These are phyloP conservation scores for Bugulina stolonifera DNA, from an alignment of 2,888 invertebrate species.

Conservation along the genomic window DNA sequence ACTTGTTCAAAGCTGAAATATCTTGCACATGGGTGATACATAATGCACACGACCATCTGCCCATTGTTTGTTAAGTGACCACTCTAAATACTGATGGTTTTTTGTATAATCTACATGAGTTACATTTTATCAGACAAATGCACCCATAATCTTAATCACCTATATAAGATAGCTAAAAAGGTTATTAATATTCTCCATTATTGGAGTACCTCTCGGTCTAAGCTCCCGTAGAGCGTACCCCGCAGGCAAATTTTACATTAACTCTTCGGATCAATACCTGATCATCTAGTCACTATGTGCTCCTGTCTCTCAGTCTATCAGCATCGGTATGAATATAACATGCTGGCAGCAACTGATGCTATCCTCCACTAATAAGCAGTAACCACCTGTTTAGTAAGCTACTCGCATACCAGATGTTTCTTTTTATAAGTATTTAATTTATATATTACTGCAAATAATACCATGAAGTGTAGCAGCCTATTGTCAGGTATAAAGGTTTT, in stretches of 20 bases:
- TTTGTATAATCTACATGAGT: background rate
- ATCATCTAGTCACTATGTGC: background rate
- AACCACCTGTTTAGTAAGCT: conserved; percentile 25
- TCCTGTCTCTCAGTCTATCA: too few relatives aligned
- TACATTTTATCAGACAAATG: conserved; percentile 26
- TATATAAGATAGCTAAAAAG: conserved; percentile 6
- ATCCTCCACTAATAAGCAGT: background rate
- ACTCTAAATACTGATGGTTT: conserved; percentile 8
- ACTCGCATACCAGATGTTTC: background rate
- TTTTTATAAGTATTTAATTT: too few relatives aligned
- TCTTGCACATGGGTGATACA: background rate
- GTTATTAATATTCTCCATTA: conserved; percentile 21
- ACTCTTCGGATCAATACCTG: conserved; percentile 7
- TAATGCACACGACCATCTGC: background rate
- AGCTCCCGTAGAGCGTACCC: conserved; percentile 25
- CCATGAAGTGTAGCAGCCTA: too few relatives aligned
- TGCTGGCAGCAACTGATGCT: background rate
- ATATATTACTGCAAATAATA: too few relatives aligned
- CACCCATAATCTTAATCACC: conserved; percentile 26
- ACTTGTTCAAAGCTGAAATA: too few relatives aligned
- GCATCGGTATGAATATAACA: too few relatives aligned
- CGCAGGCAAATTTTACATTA: conserved; percentile 17
- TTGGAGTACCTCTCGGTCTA: conserved; percentile 24
- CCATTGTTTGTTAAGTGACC: conserved; percentile 22
- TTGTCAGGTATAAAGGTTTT: too few relatives aligned